These are phyloP conservation scores for Etheostoma spectabile DNA, from an alignment of 2,113 vertebrate species.

Conservation along the genomic window DNA sequence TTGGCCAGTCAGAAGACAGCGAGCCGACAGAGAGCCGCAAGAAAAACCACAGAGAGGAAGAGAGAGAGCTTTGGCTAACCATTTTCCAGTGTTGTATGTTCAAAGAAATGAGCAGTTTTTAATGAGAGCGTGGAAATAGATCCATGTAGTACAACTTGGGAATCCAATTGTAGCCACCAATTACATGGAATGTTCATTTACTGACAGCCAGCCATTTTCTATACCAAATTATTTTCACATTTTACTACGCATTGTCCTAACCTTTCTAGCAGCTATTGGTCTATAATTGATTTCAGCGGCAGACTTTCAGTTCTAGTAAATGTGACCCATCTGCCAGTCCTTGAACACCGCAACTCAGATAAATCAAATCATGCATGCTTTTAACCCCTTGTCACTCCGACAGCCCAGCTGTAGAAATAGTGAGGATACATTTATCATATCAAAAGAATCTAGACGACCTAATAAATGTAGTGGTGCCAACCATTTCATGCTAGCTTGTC, in stretches of 20 bases:
- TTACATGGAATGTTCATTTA: not conserved
- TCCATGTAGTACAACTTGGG: not conserved
- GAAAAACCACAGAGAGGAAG: slow-evolving; percentile 15
- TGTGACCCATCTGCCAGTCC: not conserved
- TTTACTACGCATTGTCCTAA: not conserved
- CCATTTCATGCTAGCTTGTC: too few species aligned
- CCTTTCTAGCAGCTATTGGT: not conserved
- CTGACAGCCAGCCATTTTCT: not conserved
- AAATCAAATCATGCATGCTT: not conserved
- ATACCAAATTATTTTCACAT: not conserved
- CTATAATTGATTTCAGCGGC: slow-evolving; percentile 18
- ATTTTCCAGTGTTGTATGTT: slow-evolving; percentile 20
- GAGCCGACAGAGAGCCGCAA: slow-evolving; percentile 45
- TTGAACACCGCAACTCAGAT: not conserved
- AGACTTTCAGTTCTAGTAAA: not conserved
- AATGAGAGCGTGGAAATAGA: slow-evolving; percentile 31
- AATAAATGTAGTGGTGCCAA: too few species aligned
- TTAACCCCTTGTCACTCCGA: not conserved
- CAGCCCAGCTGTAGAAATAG: too few species aligned
- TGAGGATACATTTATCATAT: too few species aligned
- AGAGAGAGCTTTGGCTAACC: slow-evolving; percentile 26
- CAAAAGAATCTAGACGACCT: too few species aligned
- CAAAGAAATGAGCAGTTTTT: slow-evolving; percentile 34
- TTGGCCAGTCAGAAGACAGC: slow-evolving; percentile 57
- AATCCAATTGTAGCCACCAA: not conserved